Evolutionary conservation across 2,888 invertebrate genomes (phyloP).

Genomic region (Papilio elwesi): DNA sequence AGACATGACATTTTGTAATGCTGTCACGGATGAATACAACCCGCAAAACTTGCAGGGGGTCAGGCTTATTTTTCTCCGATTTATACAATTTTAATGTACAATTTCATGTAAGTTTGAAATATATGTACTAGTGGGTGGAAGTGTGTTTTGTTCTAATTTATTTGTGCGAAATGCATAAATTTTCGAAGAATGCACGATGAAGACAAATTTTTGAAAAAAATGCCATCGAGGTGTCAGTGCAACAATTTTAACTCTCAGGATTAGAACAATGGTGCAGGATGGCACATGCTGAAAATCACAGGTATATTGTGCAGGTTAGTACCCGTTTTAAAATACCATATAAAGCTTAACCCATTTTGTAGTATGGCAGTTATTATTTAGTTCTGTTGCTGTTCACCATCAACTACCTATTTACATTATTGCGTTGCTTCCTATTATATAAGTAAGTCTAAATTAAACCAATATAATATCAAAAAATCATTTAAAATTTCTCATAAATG

Average conservation of each 20-base stretch:
- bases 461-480: too few species aligned
- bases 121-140: conserved; percentile 16
- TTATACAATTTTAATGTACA: conserved; percentile 34
- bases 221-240: conserved; percentile 58
- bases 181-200: conserved; percentile 47
- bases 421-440: too few species aligned
- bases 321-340: neutral
- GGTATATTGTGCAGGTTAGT: conserved; percentile 90
- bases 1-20: conserved; percentile 61
- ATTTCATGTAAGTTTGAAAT: conserved; percentile 32
- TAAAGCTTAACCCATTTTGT: conserved; percentile 48
- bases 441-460: neutral
- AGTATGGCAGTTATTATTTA: neutral
- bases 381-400: neutral
- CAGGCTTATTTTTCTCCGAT: conserved; percentile 49
- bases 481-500: neutral
- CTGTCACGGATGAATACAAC: conserved; percentile 75
- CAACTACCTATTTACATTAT: neutral
- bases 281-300: conserved; percentile 86
- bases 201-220: conserved; percentile 55
- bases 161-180: conserved; percentile 50
- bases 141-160: conserved; percentile 45
- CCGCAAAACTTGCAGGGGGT: conserved; percentile 70
- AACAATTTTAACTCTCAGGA: conserved; percentile 57
- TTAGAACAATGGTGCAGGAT: conserved; percentile 80